These are phyloP conservation scores for Pseudotriccus pelzelni DNA, from an alignment of 2,797 vertebrate species.

Conservation along the genomic window DNA sequence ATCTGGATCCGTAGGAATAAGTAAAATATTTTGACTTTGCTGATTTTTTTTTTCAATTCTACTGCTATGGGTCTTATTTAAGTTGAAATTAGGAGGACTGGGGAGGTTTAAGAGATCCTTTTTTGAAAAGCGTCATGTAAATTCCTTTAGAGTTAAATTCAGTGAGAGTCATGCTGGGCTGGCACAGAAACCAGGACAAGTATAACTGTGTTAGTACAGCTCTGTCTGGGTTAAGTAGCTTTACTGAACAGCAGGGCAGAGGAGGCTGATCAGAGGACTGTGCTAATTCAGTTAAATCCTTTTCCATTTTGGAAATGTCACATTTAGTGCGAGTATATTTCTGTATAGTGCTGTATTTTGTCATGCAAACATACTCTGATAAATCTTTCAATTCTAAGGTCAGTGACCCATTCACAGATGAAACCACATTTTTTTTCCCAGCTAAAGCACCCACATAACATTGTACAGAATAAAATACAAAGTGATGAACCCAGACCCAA, in stretches of 20 bases:
- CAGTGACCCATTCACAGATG: conserved; percentile 25
- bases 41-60: not conserved
- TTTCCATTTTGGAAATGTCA: conserved; percentile 58
- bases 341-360: conserved; percentile 33
- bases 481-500: not conserved
- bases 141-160: conserved; percentile 32
- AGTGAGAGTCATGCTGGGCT: conserved; percentile 20
- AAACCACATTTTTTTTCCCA: not conserved
- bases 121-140: conserved; percentile 5
- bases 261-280: conserved; percentile 61
- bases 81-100: not conserved
- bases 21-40: not conserved
- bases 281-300: conserved; percentile 68
- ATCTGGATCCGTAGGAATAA: not conserved
- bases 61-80: not conserved
- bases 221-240: conserved; percentile 61
- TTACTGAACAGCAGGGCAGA: conserved; percentile 61
- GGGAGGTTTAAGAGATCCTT: not conserved
- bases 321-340: conserved; percentile 19
- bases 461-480: conserved; percentile 9
- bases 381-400: conserved; percentile 46
- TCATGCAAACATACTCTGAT: conserved; percentile 41
- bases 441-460: not conserved
- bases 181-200: conserved; percentile 44
- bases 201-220: conserved; percentile 38